Base-by-base conservation (phyloP, 2,113 vertebrate genomes). In the Meleagris gallopavo region DNA sequence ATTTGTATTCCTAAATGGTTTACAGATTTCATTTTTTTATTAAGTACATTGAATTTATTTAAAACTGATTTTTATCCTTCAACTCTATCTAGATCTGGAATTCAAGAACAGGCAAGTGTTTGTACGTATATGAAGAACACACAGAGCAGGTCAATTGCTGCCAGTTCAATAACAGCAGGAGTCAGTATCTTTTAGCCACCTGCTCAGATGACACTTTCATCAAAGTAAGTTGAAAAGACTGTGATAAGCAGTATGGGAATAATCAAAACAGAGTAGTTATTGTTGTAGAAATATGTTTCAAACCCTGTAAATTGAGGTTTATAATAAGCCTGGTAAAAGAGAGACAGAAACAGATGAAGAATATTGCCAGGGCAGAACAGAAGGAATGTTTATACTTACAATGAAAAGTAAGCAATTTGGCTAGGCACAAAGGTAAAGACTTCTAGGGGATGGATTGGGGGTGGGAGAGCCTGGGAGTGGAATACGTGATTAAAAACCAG, bases 101-200 rank as follows among this genome's bases (percentile, higher is more conserved):
- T 75, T 98, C 98, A 48, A 81, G 98, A 93, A 98, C 96, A 43
- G 99, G 98, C 21, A 90, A 94, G 21, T 97, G 98, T 77, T 85
- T 97, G 17, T 92, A 97, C 48, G 90, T 95, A 5, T 99, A 99
- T 14, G 96, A 97, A 29, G 99, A 99, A 48, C 99, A 99, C 16
- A 90, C 97, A 0, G 99, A 99, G 94, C 99, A 99, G 93, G 98
- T 99, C 93, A 99, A 98, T 55, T 98, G 99, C 97, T 99, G 99
- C 92, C 97, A 98, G 96, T 99, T 99, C 83, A 99, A 98, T 76
- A 98, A 98, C 93, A 97, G 75, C 6, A 80, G 88, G 45, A 96
- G 80, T 7, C 97, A 93, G 52, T 97, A 98, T 88, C 98, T 99
- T 52, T 97, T 99, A 94, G 99, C 98, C 86, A 99, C 99, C 55